Conservation (phyloP, 2,888 invertebrate species). For the Drosophila niveifrons region DNA sequence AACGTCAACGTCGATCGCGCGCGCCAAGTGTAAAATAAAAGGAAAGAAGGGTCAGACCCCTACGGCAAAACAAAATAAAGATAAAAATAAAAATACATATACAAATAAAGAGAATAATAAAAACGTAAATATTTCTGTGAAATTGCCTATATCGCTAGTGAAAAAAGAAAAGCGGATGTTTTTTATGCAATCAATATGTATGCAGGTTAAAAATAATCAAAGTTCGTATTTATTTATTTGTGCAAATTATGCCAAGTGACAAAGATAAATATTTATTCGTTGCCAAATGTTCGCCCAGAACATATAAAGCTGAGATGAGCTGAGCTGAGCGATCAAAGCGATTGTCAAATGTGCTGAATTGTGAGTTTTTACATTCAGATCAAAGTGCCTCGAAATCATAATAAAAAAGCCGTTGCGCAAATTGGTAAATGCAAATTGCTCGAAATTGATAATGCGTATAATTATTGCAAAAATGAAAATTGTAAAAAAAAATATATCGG, state of each 20-base stretch:
- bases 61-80: constrained; percentile 20
- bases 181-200: constrained; percentile 58
- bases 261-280: constrained; percentile 46
- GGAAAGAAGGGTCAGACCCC: constrained; percentile 51
- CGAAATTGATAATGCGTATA: constrained; percentile 54
- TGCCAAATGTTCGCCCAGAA: constrained; percentile 30
- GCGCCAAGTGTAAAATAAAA: constrained; percentile 70
- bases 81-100: constrained; percentile 18
- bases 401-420: constrained; percentile 52
- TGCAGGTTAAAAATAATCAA: constrained; percentile 38
- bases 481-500: constrained; percentile 3
- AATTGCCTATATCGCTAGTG: constrained; percentile 44
- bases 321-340: constrained; percentile 46
- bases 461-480: constrained; percentile 36
- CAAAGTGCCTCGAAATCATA: constrained; percentile 57
- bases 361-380: constrained; percentile 37
- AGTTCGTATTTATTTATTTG: constrained; percentile 46
- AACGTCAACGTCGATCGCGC: constrained; percentile 52
- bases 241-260: constrained; percentile 47
- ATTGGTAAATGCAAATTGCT: constrained; percentile 64
- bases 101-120: constrained; percentile 17
- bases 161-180: constrained; percentile 39
- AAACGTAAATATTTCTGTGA: constrained; percentile 39
- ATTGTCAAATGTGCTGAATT: constrained; percentile 36
- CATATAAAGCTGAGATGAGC: not conserved